Percentiles rank a stretch among this genome's conserved stretches.
Conservation (phyloP, 2,888 invertebrate genomes). For the Hirtodrosophila confusa region DNA sequence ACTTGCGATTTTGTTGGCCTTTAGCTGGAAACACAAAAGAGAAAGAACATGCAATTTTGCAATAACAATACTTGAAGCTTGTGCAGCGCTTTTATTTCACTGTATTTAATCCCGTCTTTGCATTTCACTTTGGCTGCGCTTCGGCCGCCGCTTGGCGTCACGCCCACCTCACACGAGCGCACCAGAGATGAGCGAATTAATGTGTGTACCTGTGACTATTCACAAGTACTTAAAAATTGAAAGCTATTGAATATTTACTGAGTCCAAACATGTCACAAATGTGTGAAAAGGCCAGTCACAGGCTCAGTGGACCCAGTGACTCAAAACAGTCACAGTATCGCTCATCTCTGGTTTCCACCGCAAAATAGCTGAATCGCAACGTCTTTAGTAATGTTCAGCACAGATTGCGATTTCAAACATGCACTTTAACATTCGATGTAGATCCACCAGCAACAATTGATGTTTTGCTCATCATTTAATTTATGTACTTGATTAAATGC, state of each 20-base stretch:
- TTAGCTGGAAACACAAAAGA: constrained; percentile 48
- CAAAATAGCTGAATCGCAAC: constrained; percentile 3
- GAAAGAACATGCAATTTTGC: constrained; percentile 48
- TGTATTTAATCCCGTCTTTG: constrained; percentile 46
- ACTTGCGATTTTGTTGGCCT: constrained; percentile 45
- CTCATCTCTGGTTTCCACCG: constrained; percentile 44
- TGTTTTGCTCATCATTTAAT: constrained; percentile 24
- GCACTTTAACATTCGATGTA: background rate
- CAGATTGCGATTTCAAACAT: background rate
- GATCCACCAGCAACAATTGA: background rate
- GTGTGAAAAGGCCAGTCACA: constrained; percentile 21
- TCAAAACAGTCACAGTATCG: constrained; percentile 33
- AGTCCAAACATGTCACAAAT: background rate
- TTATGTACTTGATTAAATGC: constrained; percentile 37
- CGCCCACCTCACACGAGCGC: constrained; percentile 49
- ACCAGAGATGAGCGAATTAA: constrained; percentile 45
- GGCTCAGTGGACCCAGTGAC: constrained; percentile 33
- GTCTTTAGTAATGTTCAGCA: background rate
- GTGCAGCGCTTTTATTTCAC: constrained; percentile 38
- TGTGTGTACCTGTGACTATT: constrained; percentile 34
- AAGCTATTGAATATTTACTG: too few species aligned
- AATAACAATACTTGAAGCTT: constrained; percentile 34
- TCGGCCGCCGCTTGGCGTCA: constrained; percentile 30
- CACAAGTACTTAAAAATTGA: constrained; percentile 1
- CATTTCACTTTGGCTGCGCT: constrained; percentile 56